Evolutionary conservation across 2,797 vertebrate genomes (phyloP), one percentile per base, ranked within the genome.

Genomic region (Chelon auratus): DNA sequence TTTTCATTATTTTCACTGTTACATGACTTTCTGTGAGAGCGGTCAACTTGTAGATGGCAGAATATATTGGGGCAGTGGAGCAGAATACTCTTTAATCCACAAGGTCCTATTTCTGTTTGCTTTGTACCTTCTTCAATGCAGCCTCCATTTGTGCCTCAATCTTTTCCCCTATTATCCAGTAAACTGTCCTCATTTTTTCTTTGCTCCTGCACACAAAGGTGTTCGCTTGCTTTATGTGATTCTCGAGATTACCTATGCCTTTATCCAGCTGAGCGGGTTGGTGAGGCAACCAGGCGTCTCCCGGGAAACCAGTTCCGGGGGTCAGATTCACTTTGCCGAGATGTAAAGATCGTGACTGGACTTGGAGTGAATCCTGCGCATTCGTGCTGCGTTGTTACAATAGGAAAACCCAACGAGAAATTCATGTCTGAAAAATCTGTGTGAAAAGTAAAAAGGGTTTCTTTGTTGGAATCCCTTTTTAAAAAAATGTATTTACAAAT

Each of bases 221-320:
- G 81, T 90, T 93, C 82, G 62, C 65, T 56, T 75, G 74, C 61
- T 86, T 83, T 84, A 48, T 85, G 85, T 52, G 79, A 78, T 42
- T 77, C 75, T 33, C 0, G 13, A 83, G 72, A 90, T 92, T 85
- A 87, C 85, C 45, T 79, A 67, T 67, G 54, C 72, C 77, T 82
- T 89, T 87, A 83, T 91, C 75, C 81, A 36, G 47, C 78, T 20
- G 59, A 64, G 59, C 4, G 5, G 17, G 77, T 68, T 56, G 65
- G 62, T 63, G 81, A 75, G 78, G 77, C 64, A 82, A 78, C 78
- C 58, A 40, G 22, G 50, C n/a, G 54, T 91, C 66, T 56, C 90
- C 84, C 77, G 89, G 82, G 89, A 84, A 84, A 93, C 85, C 12
- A 2, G 22, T 84, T 85, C 90, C 78, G 89, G 76, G 72, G 89